Conservation (phyloP, 2,113 vertebrate species). For the Montifringilla adamsi region DNA sequence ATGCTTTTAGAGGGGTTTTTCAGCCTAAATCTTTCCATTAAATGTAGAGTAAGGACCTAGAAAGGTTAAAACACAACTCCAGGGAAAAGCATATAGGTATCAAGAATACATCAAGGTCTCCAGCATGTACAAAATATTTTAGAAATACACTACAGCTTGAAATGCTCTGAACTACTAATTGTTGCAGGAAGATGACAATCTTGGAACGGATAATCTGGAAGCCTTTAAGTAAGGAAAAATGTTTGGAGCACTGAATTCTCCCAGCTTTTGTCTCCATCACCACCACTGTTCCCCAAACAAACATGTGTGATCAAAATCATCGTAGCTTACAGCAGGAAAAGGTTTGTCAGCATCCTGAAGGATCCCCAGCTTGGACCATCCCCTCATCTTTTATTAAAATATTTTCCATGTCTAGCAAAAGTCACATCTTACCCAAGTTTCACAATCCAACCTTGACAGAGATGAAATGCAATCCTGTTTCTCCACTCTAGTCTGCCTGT, state of each 20-base stretch:
- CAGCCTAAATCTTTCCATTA: background rate
- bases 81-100: fast-evolving
- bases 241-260: background rate
- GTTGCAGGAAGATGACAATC: background rate
- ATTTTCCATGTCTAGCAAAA: background rate
- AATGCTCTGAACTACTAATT: background rate
- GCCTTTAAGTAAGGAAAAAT: background rate
- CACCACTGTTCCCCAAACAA: background rate
- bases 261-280: background rate
- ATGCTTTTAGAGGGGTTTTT: background rate
- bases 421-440: background rate
- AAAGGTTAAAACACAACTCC: background rate
- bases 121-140: background rate
- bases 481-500: background rate
- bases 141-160: background rate
- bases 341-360: background rate
- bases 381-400: background rate
- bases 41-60: background rate
- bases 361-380: fast-evolving
- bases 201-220: background rate
- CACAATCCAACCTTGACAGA: background rate
- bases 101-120: background rate
- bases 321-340: background rate
- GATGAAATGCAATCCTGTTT: background rate
- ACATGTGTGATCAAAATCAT: background rate